Conservation (phyloP, 2,113 vertebrate species). For the Varanus salvator region DNA sequence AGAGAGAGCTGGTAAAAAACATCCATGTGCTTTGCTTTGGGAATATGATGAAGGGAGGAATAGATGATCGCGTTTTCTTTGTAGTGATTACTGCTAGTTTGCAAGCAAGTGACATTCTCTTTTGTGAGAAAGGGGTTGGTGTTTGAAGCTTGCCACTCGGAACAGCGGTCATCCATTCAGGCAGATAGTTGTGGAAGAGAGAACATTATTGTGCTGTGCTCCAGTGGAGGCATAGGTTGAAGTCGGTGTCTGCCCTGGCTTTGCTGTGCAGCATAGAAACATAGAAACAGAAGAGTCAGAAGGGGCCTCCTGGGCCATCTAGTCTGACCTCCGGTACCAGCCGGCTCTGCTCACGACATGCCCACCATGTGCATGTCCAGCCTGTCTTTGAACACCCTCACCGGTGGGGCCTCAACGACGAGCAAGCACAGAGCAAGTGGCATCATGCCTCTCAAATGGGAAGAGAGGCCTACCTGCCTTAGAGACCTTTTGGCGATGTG, state of each 20-base stretch:
- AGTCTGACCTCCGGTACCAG: too few species aligned
- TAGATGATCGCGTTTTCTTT: background rate
- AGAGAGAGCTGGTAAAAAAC: background rate
- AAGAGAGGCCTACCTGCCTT: background rate
- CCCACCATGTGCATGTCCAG: too few species aligned
- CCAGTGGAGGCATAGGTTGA: background rate
- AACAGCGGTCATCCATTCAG: background rate
- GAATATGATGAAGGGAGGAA: fast-evolving
- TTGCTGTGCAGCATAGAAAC: background rate
- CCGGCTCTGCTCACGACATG: too few species aligned
- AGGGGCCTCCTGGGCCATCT: too few species aligned
- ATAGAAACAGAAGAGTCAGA: too few species aligned
- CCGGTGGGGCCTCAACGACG: too few species aligned
- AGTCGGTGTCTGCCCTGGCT: background rate
- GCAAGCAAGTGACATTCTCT: too few species aligned
- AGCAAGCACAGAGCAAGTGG: too few species aligned
- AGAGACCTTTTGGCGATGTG: background rate
- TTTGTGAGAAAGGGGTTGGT: background rate
- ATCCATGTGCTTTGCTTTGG: background rate
- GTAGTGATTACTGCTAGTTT: background rate
- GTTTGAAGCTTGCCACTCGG: background rate
- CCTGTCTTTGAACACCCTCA: too few species aligned
- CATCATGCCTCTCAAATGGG: background rate
- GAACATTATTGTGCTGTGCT: background rate
- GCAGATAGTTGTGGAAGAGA: background rate